phyloP scores from a whole-genome alignment of 1,140 invertebrate species.

The Drosophila jambulina region DNA sequence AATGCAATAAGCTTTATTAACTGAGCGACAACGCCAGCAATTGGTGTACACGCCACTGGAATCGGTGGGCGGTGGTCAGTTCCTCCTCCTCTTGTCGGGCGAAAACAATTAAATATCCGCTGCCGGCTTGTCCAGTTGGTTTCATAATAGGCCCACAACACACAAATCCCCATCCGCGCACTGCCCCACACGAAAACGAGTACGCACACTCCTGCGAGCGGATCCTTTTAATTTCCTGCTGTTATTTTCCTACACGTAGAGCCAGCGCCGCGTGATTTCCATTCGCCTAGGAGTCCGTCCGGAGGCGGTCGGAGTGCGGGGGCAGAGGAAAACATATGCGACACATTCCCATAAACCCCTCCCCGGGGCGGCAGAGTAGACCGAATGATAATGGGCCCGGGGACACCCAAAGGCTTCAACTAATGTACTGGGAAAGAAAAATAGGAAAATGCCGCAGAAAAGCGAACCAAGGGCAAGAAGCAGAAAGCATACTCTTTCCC shows the following conservation, averaged over 20 bases:
- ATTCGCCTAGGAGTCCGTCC: slow-evolving; percentile 40
- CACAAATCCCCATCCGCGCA: slow-evolving; percentile 14
- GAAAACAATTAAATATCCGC: slow-evolving; percentile 75
- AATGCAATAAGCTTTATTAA: slow-evolving; percentile 68
- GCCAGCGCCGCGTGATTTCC: slow-evolving; percentile 68
- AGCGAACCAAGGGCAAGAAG: slow-evolving; percentile 6
- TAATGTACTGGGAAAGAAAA: slow-evolving; percentile 13
- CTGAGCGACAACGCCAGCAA: slow-evolving; percentile 24
- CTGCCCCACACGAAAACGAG: neutral
- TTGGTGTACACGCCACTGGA: slow-evolving; percentile 44
- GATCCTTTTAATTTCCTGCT: slow-evolving; percentile 81
- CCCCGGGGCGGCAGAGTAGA: slow-evolving; percentile 26
- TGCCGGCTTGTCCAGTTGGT: slow-evolving; percentile 50
- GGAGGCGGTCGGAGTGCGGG: neutral
- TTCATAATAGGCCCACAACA: slow-evolving; percentile 60
- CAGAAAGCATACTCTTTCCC: neutral
- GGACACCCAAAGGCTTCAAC: slow-evolving; percentile 16
- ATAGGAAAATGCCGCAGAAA: slow-evolving; percentile 5
- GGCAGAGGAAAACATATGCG: slow-evolving; percentile 53
- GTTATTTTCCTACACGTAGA: slow-evolving; percentile 72
- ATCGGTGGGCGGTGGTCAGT: neutral
- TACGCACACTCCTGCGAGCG: slow-evolving; percentile 26
- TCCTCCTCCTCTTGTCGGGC: slow-evolving; percentile 10
- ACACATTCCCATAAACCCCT: slow-evolving; percentile 64
- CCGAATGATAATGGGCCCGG: slow-evolving; percentile 60